phyloP scores from a whole-genome alignment of 2,888 invertebrate species.

The Tiphia femorata region DNA sequence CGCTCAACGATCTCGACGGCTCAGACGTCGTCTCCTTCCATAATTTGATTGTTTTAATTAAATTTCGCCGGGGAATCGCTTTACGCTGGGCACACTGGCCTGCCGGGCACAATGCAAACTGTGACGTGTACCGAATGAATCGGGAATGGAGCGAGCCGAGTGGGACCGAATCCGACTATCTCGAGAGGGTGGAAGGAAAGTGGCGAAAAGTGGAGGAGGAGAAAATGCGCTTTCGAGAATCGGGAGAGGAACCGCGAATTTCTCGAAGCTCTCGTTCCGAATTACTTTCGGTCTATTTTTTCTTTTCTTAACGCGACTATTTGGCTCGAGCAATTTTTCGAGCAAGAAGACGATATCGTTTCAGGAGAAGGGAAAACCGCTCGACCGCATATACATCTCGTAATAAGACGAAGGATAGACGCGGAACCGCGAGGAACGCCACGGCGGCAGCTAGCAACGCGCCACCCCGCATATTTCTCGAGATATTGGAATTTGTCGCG shows the following conservation, averaged over 20 bases:
- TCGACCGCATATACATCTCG: constrained; percentile 41
- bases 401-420: constrained; percentile 63
- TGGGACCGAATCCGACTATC: constrained; percentile 41
- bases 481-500: constrained; percentile 68
- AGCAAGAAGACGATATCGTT: too few species aligned
- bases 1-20: constrained; percentile 50
- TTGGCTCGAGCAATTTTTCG: constrained; percentile 15
- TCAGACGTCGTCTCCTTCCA: constrained; percentile 64
- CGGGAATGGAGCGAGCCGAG: constrained; percentile 56
- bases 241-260: too few species aligned
- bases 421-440: constrained; percentile 62
- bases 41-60: constrained; percentile 70
- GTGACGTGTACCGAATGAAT: constrained; percentile 63
- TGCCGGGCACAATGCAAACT: constrained; percentile 65
- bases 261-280: too few species aligned
- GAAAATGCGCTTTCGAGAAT: too few species aligned
- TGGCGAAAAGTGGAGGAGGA: constrained; percentile 1
- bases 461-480: constrained; percentile 64
- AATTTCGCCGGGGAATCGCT: constrained; percentile 67
- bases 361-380: constrained; percentile 41
- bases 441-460: constrained; percentile 59
- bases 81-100: constrained; percentile 65
- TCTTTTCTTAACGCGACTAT: too few species aligned
- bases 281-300: too few species aligned
- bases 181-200: constrained; percentile 11